phyloP scores from a whole-genome alignment of 1,140 invertebrate species.

The Hormaphis cornu region DNA sequence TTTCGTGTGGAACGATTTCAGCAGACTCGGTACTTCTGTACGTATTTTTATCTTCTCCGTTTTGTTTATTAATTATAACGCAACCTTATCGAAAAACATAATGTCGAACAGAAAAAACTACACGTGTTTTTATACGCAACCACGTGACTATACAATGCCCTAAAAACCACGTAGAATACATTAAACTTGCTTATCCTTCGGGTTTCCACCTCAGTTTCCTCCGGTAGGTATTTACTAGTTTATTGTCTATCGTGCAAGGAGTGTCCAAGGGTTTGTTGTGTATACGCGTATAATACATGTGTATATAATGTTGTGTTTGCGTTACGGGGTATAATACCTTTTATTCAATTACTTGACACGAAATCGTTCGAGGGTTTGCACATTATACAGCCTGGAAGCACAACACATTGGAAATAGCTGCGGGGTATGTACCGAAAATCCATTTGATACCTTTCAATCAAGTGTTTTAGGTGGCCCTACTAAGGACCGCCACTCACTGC shows the following conservation, averaged over 20 bases:
- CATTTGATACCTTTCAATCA: conserved; percentile 15
- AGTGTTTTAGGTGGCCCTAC: neutral
- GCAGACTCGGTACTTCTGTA: neutral
- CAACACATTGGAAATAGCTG: neutral
- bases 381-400: neutral
- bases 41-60: neutral
- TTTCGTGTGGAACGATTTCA: neutral
- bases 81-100: neutral
- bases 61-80: neutral
- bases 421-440: neutral
- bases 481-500: neutral
- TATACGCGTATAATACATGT: neutral
- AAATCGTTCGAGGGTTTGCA: neutral
- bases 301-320: conserved; percentile 1
- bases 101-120: neutral
- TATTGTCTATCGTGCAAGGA: no score
- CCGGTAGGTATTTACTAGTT: no score
- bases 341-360: neutral
- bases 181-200: no score
- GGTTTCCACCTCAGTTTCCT: no score
- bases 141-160: no score
- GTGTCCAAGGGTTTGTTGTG: neutral
- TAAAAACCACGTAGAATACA: no score
- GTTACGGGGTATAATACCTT: neutral
- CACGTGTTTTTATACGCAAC: neutral